Evolutionary conservation across 2,797 vertebrate species (phyloP).

Genomic region (Xenentodon cancila): DNA sequence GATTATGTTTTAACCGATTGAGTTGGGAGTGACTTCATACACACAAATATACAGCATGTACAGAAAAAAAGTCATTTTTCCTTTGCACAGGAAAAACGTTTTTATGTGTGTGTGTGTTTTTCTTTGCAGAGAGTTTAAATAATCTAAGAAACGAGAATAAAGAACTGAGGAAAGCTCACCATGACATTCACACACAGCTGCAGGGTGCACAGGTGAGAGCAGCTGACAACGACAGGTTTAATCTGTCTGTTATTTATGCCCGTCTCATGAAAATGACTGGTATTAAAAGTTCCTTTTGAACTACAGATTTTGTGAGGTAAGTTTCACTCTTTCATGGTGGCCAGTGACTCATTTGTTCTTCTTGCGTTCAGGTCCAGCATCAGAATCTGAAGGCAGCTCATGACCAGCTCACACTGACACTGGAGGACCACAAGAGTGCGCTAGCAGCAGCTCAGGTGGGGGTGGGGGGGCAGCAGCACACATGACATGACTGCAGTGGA

Average conservation of each 20-base stretch:
- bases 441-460: slow-evolving; percentile 95
- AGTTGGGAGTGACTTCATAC: no score
- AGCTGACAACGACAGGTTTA: not conserved
- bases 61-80: no score
- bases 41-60: no score
- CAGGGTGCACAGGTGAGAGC: slow-evolving; percentile 91
- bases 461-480: slow-evolving; percentile 79
- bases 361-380: slow-evolving; percentile 88
- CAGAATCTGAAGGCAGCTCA: slow-evolving; percentile 91
- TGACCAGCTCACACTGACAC: slow-evolving; percentile 90
- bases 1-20: no score
- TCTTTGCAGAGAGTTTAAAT: slow-evolving; percentile 84
- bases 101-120: no score
- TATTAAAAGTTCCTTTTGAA: no score
- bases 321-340: not conserved
- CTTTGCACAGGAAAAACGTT: slow-evolving; percentile 50
- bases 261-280: not conserved
- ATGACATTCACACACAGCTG: slow-evolving; percentile 93
- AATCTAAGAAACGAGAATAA: slow-evolving; percentile 95
- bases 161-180: slow-evolving; percentile 94
- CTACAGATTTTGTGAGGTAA: not conserved
- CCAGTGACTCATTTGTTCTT: not conserved
- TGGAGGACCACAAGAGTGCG: slow-evolving; percentile 99
- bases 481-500: not conserved
- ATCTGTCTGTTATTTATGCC: not conserved